These are phyloP conservation scores for Erythrolamprus reginae DNA, from an alignment of 2,113 vertebrate species.

Conservation along the genomic window DNA sequence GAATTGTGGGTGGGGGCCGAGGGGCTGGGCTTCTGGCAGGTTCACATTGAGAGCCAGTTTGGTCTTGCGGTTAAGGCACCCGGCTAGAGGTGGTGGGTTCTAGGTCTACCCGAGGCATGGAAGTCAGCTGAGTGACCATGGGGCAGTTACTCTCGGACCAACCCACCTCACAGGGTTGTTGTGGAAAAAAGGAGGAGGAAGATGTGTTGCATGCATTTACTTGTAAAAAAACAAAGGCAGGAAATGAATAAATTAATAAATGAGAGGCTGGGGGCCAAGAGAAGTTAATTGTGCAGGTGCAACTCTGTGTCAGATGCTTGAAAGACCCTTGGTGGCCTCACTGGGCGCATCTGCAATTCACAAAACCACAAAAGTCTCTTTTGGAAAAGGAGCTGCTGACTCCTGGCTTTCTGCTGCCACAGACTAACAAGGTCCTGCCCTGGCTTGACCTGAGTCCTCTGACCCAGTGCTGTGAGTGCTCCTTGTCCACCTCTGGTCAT, in stretches of 20 bases:
- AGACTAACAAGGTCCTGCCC: not conserved
- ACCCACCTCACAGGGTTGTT: not conserved
- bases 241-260: too few relatives aligned
- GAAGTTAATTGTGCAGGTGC: not conserved
- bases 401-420: not conserved
- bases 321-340: not conserved
- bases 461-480: too few relatives aligned
- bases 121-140: not conserved
- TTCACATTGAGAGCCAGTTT: not conserved
- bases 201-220: rapidly evolving
- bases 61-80: not conserved
- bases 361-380: too few relatives aligned
- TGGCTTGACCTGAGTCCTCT: not conserved
- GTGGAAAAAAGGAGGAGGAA: not conserved
- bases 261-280: not conserved
- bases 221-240: not conserved
- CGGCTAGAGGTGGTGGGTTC: too few relatives aligned
- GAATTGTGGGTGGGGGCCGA: too few relatives aligned
- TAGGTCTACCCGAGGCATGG: not conserved
- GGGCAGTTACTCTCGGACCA: not conserved
- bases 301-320: not conserved
- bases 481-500: too few relatives aligned
- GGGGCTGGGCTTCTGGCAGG: not conserved
- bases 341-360: not conserved
- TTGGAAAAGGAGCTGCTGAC: not conserved